A percentile compares a stretch with the other conserved stretches of the same genome.
phyloP scores from a whole-genome alignment of 1,140 invertebrate species.

The Acromyrmex heyeri region DNA sequence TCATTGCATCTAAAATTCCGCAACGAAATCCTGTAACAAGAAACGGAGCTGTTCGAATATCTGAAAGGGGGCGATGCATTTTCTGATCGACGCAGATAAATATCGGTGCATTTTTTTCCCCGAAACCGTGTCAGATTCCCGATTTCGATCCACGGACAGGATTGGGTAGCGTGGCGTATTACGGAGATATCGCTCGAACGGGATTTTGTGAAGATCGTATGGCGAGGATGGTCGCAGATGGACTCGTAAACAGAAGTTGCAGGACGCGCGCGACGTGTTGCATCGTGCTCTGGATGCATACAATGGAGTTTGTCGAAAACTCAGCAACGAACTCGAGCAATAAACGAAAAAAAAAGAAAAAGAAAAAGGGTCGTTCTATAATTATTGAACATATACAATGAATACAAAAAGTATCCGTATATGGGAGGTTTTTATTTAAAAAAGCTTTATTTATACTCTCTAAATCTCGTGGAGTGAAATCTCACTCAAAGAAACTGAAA shows the following conservation, averaged over 20 bases:
- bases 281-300: not conserved
- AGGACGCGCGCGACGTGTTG: slow-evolving; percentile 11
- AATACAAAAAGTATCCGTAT: not conserved
- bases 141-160: not conserved
- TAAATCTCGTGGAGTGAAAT: no score
- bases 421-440: no score
- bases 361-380: not conserved
- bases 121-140: not conserved
- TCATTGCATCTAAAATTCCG: slow-evolving; percentile 20
- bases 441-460: no score
- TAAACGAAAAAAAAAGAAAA: not conserved
- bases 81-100: slow-evolving; percentile 10
- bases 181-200: slow-evolving; percentile 9
- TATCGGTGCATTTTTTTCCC: not conserved
- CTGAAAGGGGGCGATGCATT: not conserved
- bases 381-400: not conserved
- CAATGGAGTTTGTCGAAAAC: slow-evolving; percentile 7
- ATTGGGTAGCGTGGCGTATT: not conserved
- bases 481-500: no score
- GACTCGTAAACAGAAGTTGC: slow-evolving; percentile 42
- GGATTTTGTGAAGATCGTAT: slow-evolving; percentile 10
- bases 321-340: not conserved
- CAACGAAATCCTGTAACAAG: slow-evolving; percentile 1
- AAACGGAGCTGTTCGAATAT: not conserved
- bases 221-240: not conserved